Base-by-base conservation (phyloP, 2,113 vertebrate species). In the Chamaetylas fuelleborni region DNA sequence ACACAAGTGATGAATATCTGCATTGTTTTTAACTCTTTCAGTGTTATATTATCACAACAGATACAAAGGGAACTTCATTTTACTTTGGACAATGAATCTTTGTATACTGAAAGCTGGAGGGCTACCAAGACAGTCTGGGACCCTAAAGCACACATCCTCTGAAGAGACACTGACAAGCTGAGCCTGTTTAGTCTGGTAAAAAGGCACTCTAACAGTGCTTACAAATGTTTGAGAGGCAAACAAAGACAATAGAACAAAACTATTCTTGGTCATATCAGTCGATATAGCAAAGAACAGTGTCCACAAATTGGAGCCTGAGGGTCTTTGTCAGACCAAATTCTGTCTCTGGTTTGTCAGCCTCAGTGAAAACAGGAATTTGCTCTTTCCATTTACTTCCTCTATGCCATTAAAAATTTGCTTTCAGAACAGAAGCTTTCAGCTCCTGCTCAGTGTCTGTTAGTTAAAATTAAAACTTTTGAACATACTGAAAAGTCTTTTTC, bases 21-120 rank as follows among this genome's bases (percentile, higher is more conserved):
- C 47, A 60, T 88, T 91, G 67, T 86, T 86, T 94, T 91, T 96
- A 94, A 93, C 92, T 93, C 72, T 92, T 90, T 95, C 84, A 83
- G 83, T 78, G 51, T 92, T 94, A 51, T 40, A 23, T 73, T 92
- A 74, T 77, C 86, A 58, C 34, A 88, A 23, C 31, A 78, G 64
- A 86, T 74, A 95, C 51, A 91, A 92, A 93, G 56, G 13, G 43
- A 56, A 43, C 69, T 88, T 93, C 48, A 24, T 94, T 96, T 95
- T 78, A 60, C 33, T 90, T 84, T 81, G 81, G 50, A 78, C 82
- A 96, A 78, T 64, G 80, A 71, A 88, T 58, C 86, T 92, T 88
- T 94, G 67, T 74, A n/a, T 96, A 25, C 57, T 58, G 80, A 87
- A 93, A 91, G 76, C 91, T 94, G 88, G 92, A 96, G 43, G 64